Evolutionary conservation across 2,797 vertebrate genomes (phyloP).

Genomic region (Lepilemur septentrionalis): DNA sequence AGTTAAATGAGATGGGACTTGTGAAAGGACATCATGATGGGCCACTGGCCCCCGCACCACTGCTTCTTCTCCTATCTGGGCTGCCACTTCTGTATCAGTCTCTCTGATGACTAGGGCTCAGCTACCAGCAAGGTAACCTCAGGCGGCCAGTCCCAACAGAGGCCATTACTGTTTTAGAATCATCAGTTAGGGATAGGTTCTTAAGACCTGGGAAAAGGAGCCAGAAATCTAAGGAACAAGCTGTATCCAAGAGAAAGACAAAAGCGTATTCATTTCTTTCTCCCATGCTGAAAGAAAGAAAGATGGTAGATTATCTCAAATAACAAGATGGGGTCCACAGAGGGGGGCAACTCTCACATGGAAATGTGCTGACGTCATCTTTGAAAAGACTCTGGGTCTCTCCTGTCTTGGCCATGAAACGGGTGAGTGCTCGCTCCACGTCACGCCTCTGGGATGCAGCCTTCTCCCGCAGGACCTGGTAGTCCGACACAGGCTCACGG

Average conservation of each 20-base stretch:
- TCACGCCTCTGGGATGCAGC: conserved; percentile 96
- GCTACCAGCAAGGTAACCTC: background rate
- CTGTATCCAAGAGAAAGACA: background rate
- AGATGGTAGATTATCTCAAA: background rate
- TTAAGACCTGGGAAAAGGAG: background rate
- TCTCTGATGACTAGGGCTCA: background rate
- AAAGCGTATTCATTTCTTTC: background rate
- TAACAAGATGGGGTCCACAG: background rate
- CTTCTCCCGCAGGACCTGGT: conserved; percentile 96
- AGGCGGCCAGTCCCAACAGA: background rate
- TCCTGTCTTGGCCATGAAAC: conserved; percentile 99
- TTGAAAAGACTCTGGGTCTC: conserved; percentile 98
- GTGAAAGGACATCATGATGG: fast-evolving
- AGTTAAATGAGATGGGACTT: background rate
- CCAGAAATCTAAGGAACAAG: background rate
- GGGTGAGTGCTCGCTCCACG: conserved; percentile 96
- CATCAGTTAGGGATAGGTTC: background rate
- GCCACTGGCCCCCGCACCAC: background rate
- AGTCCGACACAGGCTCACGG: conserved; percentile 95
- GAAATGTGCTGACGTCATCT: conserved; percentile 95
- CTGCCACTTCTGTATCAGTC: background rate
- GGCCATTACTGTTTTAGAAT: background rate
- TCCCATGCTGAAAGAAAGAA: background rate
- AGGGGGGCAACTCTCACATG: conserved; percentile 84
- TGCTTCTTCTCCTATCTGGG: background rate